Evolutionary conservation across 2,113 vertebrate genomes (phyloP), one percentile per base, ranked within the genome.

Genomic region (Hyaena hyaena): DNA sequence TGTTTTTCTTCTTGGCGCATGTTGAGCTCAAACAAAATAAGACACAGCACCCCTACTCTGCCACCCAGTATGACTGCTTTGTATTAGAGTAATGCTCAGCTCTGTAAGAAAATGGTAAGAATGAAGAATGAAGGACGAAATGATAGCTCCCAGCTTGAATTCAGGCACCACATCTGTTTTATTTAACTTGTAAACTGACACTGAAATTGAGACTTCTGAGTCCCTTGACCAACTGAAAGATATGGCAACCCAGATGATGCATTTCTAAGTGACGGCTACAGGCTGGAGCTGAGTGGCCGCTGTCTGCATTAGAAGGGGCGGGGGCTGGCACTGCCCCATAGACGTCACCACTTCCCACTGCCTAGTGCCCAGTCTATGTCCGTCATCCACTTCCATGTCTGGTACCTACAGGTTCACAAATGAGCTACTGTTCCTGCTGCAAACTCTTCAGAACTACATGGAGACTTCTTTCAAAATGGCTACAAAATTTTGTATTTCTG

Each of bases 351-450:
- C 23, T 24, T 61, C 79, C 82, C 43, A 1, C 3, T 1, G 39
- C 55, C n/a, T 0, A 15, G 23, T 0, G 0, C 35, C 24, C 23
- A 1, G n/a, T 2, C 28, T 4, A 0, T 1, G 11, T 17, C 1
- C 0, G 26, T 23, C 26, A 1, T 4, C 21, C 19, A 9, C 58
- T 3, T 48, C 16, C 26, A n/a, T 4, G 28, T 48, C 80, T 21
- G 45, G 61, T 5, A 50, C 8, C 43, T 5, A 3, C 0, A 1
- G 55, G 24, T 1, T 5, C 9, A 0, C 0, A 12, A 11, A 1
- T 0, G 11, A 24, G 12, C 5, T 8, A 8, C 24, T 15, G 33
- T 10, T 66, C 39, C 73, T 39, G 1, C 4, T 12, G 10, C 5
- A 8, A 66, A 71, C 14, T 90, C 80, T 65, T 90, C 65, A 23